Evolutionary conservation across 2,113 vertebrate species (phyloP).

Genomic region (Arenaria interpres): DNA sequence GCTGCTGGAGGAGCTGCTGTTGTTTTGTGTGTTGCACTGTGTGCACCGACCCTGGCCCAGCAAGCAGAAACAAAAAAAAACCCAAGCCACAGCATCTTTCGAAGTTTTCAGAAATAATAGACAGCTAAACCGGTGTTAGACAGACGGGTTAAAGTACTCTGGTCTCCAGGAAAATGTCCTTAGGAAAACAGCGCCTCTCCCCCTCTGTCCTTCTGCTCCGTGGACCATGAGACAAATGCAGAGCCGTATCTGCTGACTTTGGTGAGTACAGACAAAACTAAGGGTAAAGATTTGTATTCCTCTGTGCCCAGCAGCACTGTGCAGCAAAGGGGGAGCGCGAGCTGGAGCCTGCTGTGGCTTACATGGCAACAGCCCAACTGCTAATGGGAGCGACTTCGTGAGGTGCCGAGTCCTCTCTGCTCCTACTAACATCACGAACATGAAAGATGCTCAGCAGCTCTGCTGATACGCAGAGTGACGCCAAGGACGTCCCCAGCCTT

Average conservation of each 20-base stretch:
- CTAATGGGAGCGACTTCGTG: not conserved
- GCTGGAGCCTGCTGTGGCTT: not conserved
- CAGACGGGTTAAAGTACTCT: not conserved
- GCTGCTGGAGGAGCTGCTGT: not conserved
- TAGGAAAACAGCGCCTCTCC: not conserved
- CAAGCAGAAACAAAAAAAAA: not conserved
- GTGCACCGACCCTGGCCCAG: not conserved
- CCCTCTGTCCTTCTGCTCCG: not conserved
- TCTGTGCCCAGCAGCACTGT: not conserved
- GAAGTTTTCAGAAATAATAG: not conserved
- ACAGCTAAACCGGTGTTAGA: not conserved
- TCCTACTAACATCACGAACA: not conserved
- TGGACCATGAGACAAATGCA: not conserved
- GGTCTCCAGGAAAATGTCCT: not conserved
- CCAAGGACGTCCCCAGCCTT: rapidly evolving
- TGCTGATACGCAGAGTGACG: rapidly evolving
- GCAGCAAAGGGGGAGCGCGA: not conserved
- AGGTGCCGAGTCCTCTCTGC: not conserved
- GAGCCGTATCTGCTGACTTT: rapidly evolving
- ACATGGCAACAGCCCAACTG: not conserved
- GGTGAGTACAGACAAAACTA: not conserved
- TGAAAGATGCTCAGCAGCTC: not conserved
- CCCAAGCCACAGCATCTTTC: not conserved
- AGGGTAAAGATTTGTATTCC: not conserved
- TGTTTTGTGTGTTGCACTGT: rapidly evolving